Conservation (phyloP, 2,888 invertebrate species). For the Drosophila koepferae region DNA sequence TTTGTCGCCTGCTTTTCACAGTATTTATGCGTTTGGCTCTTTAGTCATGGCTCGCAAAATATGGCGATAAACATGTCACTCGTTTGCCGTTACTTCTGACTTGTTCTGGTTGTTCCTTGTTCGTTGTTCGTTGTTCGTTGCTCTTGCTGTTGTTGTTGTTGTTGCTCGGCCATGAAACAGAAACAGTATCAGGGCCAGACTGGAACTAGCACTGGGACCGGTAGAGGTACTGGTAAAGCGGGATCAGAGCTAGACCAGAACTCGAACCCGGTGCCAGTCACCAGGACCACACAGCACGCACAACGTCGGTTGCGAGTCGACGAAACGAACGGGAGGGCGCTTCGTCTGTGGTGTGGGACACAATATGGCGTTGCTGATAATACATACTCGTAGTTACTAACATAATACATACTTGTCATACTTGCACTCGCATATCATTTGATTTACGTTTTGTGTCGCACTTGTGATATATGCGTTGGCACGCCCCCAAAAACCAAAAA, state of each 20-base stretch:
- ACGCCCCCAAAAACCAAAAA: constrained; percentile 27
- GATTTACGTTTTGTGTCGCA: constrained; percentile 76
- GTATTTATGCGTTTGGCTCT: constrained; percentile 73
- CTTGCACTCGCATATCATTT: constrained; percentile 78
- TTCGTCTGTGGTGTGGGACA: constrained; percentile 15
- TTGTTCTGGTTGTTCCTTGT: constrained; percentile 26
- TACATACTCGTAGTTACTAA: constrained; percentile 67
- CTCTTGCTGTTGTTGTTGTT: too few relatives aligned
- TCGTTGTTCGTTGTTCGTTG: neutral
- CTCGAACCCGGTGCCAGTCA: constrained; percentile 8
- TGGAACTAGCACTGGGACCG: neutral
- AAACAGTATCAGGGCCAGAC: constrained; percentile 7
- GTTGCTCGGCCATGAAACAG: constrained; percentile 22
- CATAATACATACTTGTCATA: constrained; percentile 78
- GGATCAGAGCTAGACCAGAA: constrained; percentile 20
- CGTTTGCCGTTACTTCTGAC: constrained; percentile 53
- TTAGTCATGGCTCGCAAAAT: constrained; percentile 76
- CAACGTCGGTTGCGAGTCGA: constrained; percentile 8
- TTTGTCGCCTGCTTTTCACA: constrained; percentile 70
- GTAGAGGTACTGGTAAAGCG: neutral
- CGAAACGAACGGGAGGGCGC: neutral
- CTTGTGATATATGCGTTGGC: constrained; percentile 73
- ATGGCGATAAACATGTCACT: constrained; percentile 78
- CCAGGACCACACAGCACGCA: constrained; percentile 39
- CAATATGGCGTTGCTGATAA: constrained; percentile 72